Base-by-base conservation (phyloP, 2,888 invertebrate genomes). In the Diabrotica balteata region DNA sequence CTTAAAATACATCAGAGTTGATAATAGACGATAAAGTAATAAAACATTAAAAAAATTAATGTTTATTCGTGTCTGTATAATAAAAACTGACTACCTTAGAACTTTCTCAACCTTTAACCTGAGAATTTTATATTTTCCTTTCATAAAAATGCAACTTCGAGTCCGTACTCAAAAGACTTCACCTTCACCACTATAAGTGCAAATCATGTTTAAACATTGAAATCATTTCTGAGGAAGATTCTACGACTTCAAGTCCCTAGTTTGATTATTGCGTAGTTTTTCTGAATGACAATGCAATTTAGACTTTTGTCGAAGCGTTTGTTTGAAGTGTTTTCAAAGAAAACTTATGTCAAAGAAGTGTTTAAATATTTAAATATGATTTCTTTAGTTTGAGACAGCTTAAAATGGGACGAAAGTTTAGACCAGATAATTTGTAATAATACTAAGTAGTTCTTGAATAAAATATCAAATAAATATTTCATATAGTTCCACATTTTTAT, bases 191-290 rank as follows among this genome's bases (percentile, higher is more conserved):
- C 46, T 43, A 17, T 11, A 17, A 59, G 11, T 8, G 59, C 59
- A 49, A 59, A 59, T 50, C 51, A 43, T 49, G 59, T 51, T 59
- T 59, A 59, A 58, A 46, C 32, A 59, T 51, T 42, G 10, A 59
- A 11, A 59, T 59, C 59, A n/a, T 55, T 32, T 11, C 3, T 11
- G 55, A 55, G 32, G 32, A 32, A 32, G 32, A 32, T 32, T 4
- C 32, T 32, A 51, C 51, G 11, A 49, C 10, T 49, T 49, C 42
- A 42, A 59, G 51, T 59, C 59, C 63, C 62, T 60, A 67, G 70
- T 66, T 70, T 67, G 66, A 67, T 67, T 70, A 63, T 70, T 66
- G 58, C 67, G n/a, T 61, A 44, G 45, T 66, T 59, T 59, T 59
- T 59, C 53, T 51, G 67, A 62, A 70, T 54, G 62, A 53, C 66